Evolutionary conservation across 2,797 vertebrate species (phyloP).

Genomic region (Myotis findleyi): DNA sequence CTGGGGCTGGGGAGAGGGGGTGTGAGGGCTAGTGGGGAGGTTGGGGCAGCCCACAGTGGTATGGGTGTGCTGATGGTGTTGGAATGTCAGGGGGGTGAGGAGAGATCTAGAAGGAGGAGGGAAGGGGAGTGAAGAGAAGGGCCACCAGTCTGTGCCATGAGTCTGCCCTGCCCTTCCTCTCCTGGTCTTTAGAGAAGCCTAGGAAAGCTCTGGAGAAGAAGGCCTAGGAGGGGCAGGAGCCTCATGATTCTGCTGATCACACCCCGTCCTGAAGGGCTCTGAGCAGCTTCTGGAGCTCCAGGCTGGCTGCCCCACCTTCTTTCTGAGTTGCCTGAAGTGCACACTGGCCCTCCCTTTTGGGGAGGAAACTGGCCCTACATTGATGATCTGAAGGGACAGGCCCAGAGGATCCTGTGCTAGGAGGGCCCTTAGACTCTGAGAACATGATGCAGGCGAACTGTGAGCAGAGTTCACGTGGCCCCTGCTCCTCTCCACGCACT

Average conservation of each 20-base stretch:
- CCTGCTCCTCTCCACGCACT: neutral
- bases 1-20: neutral
- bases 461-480: fast-evolving
- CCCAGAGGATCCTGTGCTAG: neutral
- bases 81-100: neutral
- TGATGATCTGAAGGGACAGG: neutral
- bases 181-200: neutral
- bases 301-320: neutral
- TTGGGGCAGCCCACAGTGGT: neutral
- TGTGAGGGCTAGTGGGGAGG: neutral
- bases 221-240: neutral
- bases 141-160: too few species aligned
- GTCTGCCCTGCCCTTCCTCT: neutral
- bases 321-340: neutral
- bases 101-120: neutral
- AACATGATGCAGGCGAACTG: neutral
- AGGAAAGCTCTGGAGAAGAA: neutral
- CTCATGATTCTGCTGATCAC: neutral
- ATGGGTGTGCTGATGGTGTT: neutral
- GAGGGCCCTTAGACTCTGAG: neutral
- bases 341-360: neutral
- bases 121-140: neutral
- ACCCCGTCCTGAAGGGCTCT: neutral
- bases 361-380: neutral
- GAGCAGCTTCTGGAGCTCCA: neutral